Percentiles rank a stretch among this genome's conserved stretches.
Conservation (phyloP, 2,113 vertebrate genomes). For the Dasypus novemcinctus region DNA sequence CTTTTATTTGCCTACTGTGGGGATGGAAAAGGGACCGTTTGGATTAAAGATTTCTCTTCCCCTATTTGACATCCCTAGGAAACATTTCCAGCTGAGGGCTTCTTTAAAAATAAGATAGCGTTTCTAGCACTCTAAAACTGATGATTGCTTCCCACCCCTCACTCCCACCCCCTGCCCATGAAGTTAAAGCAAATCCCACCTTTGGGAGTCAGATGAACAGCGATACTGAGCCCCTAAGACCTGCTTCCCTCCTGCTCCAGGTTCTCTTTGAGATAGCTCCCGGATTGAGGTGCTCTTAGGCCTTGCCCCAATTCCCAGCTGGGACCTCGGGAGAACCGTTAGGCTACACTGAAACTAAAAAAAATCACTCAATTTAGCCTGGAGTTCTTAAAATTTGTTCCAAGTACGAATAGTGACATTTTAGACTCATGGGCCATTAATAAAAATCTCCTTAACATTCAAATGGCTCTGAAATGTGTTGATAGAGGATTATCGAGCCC, state of each 20-base stretch:
- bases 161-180: too few species aligned
- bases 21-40: not conserved
- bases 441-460: constrained; percentile 87
- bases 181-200: not conserved
- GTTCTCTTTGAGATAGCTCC: not conserved
- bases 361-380: constrained; percentile 47
- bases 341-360: not conserved
- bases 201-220: not conserved
- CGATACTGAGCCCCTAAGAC: not conserved
- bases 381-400: constrained; percentile 74
- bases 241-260: not conserved
- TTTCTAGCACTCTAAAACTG: not conserved
- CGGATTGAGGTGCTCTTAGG: not conserved
- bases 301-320: not conserved
- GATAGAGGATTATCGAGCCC: constrained; percentile 86
- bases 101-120: not conserved
- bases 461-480: constrained; percentile 84
- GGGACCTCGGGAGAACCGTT: not conserved
- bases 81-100: not conserved
- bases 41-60: not conserved
- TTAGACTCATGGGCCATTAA: constrained; percentile 85
- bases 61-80: not conserved
- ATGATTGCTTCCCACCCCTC: not conserved
- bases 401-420: constrained; percentile 80
- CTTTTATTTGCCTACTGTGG: not conserved